Evolutionary conservation across 2,888 invertebrate species (phyloP).

Genomic region (Diplolepis rosae): DNA sequence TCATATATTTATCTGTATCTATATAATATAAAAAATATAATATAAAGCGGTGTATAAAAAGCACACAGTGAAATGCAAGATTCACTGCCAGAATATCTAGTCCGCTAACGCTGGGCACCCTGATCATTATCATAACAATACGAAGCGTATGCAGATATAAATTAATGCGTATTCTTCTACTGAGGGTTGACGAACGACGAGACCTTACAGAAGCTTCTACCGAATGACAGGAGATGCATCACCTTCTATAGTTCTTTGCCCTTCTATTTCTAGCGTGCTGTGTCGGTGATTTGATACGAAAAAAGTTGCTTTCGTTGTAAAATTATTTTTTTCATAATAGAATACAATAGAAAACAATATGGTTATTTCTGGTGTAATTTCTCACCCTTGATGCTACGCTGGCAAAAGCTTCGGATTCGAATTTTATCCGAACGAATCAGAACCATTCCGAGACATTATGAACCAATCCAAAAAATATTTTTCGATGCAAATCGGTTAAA

Average conservation of each 20-base stretch:
- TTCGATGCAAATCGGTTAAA: too few species aligned
- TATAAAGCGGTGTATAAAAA: slow-evolving; percentile 12
- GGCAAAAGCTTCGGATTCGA: too few species aligned
- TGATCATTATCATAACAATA: slow-evolving; percentile 71
- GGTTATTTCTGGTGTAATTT: too few species aligned
- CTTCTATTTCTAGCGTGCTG: slow-evolving; percentile 36
- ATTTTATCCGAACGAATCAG: too few species aligned
- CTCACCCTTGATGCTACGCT: too few species aligned
- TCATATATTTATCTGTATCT: too few species aligned
- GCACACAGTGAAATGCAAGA: slow-evolving; percentile 37
- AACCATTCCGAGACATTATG: too few species aligned
- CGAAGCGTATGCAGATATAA: slow-evolving; percentile 70
- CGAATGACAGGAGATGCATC: slow-evolving; percentile 61
- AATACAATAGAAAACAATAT: too few species aligned
- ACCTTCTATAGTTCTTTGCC: slow-evolving; percentile 43
- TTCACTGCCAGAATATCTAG: slow-evolving; percentile 57
- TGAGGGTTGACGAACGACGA: slow-evolving; percentile 62
- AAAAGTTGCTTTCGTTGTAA: slow-evolving; percentile 18
- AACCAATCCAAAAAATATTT: too few species aligned
- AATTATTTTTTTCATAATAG: background rate
- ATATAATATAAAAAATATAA: slow-evolving; percentile 1
- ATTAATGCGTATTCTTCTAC: slow-evolving; percentile 72
- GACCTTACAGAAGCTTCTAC: slow-evolving; percentile 44
- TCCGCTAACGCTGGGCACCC: slow-evolving; percentile 49
- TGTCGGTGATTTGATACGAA: slow-evolving; percentile 31